Conservation (phyloP, 2,113 vertebrate genomes). For the Melanocharis versteri region DNA sequence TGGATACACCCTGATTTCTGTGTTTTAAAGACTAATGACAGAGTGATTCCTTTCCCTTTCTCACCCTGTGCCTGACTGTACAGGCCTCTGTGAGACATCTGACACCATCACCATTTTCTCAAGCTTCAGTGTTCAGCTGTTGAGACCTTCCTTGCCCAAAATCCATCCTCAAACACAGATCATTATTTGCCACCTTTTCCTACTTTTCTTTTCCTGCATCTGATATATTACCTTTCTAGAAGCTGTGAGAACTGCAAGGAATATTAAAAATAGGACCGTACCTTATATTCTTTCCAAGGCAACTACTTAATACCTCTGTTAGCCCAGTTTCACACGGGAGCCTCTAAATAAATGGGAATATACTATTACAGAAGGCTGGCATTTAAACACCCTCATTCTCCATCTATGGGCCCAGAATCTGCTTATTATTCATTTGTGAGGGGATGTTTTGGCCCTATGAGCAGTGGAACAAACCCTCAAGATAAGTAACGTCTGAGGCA, state of each 20-base stretch:
- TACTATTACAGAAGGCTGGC: background rate
- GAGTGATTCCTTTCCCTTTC: background rate
- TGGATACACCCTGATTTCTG: background rate
- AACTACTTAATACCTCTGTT: background rate
- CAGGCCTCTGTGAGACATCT: background rate
- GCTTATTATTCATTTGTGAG: background rate
- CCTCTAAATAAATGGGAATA: background rate
- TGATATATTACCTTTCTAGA: background rate
- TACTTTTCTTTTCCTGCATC: background rate
- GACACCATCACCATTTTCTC: background rate
- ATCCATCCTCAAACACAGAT: background rate
- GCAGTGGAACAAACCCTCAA: slow-evolving; percentile 3
- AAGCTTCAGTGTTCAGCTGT: background rate
- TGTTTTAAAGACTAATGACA: background rate
- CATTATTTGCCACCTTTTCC: background rate
- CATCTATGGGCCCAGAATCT: background rate
- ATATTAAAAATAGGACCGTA: background rate
- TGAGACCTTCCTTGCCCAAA: background rate
- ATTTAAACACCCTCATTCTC: background rate
- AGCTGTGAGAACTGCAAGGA: background rate
- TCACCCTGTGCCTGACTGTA: background rate
- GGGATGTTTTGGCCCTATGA: background rate
- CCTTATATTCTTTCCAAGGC: background rate
- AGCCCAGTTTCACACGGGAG: background rate
- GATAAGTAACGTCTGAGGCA: slow-evolving; percentile 17